phyloP scores from a whole-genome alignment of 1,140 invertebrate genomes.

The Caenorhabditis brenneri region DNA sequence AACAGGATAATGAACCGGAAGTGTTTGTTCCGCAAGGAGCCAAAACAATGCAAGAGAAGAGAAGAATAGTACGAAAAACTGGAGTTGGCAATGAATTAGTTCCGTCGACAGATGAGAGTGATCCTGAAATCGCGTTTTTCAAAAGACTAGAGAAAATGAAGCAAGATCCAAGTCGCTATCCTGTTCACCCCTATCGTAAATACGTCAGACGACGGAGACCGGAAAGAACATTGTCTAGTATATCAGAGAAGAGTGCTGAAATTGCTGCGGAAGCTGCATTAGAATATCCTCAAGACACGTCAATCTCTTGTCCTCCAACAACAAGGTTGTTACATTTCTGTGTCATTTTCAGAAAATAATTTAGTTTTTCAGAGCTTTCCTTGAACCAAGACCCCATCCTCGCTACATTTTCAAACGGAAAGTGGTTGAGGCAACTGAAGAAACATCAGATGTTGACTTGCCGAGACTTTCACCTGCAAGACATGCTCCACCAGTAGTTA shows the following conservation, averaged over 20 bases:
- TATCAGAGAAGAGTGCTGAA: conserved; percentile 53
- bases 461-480: not conserved
- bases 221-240: conserved; percentile 43
- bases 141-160: not conserved
- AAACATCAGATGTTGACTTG: conserved; percentile 37
- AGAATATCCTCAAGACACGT: conserved; percentile 10
- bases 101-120: conserved; percentile 46
- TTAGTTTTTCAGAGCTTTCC: conserved; percentile 9
- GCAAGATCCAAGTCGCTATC: not conserved
- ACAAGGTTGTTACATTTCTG: not conserved
- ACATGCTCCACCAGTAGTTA: conserved; percentile 11
- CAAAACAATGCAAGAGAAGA: not conserved
- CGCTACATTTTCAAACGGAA: conserved; percentile 2
- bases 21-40: conserved; percentile 34
- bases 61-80: not conserved
- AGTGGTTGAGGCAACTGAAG: conserved; percentile 21
- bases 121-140: conserved; percentile 42
- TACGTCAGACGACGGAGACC: conserved; percentile 1
- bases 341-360: not conserved
- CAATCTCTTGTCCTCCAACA: conserved; percentile 49
- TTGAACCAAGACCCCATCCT: not conserved
- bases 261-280: conserved; percentile 46
- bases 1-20: conserved; percentile 23
- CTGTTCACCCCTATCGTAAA: not conserved
- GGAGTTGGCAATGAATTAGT: not conserved